Conservation (phyloP, 2,797 vertebrate species). For the Anabas testudineus region DNA sequence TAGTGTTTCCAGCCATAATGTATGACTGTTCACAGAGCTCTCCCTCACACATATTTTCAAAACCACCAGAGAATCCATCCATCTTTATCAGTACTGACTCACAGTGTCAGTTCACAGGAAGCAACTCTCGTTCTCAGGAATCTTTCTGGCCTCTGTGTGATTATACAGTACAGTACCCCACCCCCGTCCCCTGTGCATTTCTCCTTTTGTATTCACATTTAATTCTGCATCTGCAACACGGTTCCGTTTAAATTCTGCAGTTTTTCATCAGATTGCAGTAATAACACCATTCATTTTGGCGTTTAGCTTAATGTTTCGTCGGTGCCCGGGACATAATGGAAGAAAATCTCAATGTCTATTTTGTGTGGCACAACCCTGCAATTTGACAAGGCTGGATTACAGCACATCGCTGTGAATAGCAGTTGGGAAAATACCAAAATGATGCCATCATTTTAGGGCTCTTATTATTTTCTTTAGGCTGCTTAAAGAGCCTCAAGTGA, state of each 20-base stretch:
- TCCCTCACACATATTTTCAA: slow-evolving; percentile 19
- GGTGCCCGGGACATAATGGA: slow-evolving; percentile 54
- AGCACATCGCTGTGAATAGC: slow-evolving; percentile 61
- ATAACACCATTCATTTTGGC: slow-evolving; percentile 52
- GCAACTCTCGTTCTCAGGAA: slow-evolving; percentile 27
- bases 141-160: slow-evolving; percentile 10
- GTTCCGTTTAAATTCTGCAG: slow-evolving; percentile 47
- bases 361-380: slow-evolving; percentile 62
- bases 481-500: slow-evolving; percentile 47
- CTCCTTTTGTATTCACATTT: slow-evolving; percentile 25
- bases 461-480: slow-evolving; percentile 54
- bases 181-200: slow-evolving; percentile 2
- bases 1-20: slow-evolving; percentile 41
- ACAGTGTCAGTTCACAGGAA: slow-evolving; percentile 10
- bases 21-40: slow-evolving; percentile 17
- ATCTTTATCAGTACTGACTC: slow-evolving; percentile 51
- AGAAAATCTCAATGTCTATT: slow-evolving; percentile 61
- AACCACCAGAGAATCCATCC: slow-evolving; percentile 22
- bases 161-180: slow-evolving; percentile 11
- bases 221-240: slow-evolving; percentile 30
- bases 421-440: slow-evolving; percentile 48
- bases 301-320: slow-evolving; percentile 61
- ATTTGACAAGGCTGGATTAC: slow-evolving; percentile 67
- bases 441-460: slow-evolving; percentile 29
- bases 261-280: slow-evolving; percentile 58